Evolutionary conservation across 2,797 vertebrate species (phyloP).

Genomic region (Lates japonicus): DNA sequence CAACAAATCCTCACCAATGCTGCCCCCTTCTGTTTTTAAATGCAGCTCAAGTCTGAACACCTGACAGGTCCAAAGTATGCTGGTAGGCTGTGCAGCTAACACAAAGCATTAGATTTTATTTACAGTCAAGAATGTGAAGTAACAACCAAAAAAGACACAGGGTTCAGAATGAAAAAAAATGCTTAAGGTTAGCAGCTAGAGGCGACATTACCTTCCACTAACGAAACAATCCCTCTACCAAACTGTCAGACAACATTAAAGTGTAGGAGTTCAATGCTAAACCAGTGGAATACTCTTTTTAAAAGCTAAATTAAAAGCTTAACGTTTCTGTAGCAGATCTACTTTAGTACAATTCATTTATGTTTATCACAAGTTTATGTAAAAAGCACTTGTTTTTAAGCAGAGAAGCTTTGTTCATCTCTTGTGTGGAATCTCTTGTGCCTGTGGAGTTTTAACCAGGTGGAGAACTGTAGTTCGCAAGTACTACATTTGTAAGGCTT

Average conservation of each 20-base stretch:
- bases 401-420: neutral
- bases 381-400: neutral
- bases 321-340: neutral
- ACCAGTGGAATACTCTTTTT: neutral
- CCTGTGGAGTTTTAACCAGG: slow-evolving; percentile 56
- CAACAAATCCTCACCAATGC: too few species aligned
- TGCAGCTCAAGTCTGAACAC: too few species aligned
- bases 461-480: slow-evolving; percentile 64
- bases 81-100: too few species aligned
- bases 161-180: neutral
- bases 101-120: too few species aligned
- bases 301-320: neutral
- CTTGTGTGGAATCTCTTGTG: slow-evolving; percentile 49
- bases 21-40: too few species aligned
- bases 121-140: too few species aligned
- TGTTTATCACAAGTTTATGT: neutral
- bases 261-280: neutral
- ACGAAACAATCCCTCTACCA: too few species aligned
- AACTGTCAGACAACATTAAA: too few species aligned
- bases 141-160: too few species aligned
- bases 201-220: neutral
- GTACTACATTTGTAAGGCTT: slow-evolving; percentile 63
- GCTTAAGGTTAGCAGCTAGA: too few species aligned
- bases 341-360: neutral
- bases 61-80: too few species aligned